Percentiles rank a stretch among this genome's conserved stretches.
These are phyloP conservation scores for Linyphia triangularis DNA, from an alignment of 2,888 invertebrate genomes.

Conservation along the genomic window DNA sequence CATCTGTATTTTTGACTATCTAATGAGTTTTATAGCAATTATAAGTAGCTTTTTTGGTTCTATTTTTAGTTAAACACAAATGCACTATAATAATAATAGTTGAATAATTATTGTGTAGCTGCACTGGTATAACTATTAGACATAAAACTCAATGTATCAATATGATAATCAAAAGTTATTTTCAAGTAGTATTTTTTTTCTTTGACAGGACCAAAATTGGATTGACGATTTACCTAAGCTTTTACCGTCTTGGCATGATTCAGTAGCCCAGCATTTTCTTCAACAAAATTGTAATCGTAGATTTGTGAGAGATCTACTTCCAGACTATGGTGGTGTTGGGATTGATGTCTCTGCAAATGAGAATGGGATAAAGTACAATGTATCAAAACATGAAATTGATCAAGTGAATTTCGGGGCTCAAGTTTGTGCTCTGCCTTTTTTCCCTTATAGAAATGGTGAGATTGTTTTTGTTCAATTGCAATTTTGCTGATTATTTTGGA, in stretches of 20 bases:
- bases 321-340: conserved; percentile 51
- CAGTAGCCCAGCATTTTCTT: background rate
- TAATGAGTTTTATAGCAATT: no score
- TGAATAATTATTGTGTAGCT: no score
- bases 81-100: no score
- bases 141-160: no score
- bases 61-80: no score
- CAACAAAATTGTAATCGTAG: background rate
- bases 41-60: no score
- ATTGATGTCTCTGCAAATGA: background rate
- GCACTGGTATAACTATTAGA: no score
- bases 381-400: background rate
- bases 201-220: background rate
- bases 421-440: conserved; percentile 47
- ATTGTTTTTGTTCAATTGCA: no score
- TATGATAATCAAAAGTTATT: no score
- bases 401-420: conserved; percentile 5
- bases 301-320: background rate
- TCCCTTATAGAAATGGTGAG: conserved; percentile 29
- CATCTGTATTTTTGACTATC: no score
- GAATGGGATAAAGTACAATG: background rate
- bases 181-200: background rate
- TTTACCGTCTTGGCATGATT: conserved; percentile 40
- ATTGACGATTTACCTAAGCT: conserved; percentile 20
- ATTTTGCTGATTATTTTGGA: no score